Percentiles rank a stretch among this genome's conserved stretches.
These are phyloP conservation scores for Bombus polaris DNA, from an alignment of 1,140 invertebrate species.

Conservation along the genomic window DNA sequence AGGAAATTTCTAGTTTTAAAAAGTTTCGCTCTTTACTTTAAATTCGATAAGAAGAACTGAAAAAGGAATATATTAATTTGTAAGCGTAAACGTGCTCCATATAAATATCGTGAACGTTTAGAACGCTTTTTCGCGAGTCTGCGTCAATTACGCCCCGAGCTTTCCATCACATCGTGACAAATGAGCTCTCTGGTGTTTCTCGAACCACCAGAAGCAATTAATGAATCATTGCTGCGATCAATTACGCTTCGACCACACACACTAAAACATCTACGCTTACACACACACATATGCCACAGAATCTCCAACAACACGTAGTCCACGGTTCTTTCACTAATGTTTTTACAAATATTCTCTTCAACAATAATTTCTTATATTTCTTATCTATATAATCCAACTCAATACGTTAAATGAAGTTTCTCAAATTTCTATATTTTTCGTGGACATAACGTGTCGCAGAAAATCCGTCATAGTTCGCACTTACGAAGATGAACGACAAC, in stretches of 20 bases:
- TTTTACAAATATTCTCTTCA: not conserved
- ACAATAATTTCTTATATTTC: no score
- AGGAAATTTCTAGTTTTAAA: no score
- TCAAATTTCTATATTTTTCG: not conserved
- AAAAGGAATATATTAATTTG: no score
- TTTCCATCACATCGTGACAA: conserved; percentile 28
- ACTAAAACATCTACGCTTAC: conserved; percentile 59
- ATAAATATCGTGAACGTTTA: not conserved
- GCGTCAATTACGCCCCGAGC: conserved; percentile 24
- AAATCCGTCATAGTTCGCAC: conserved; percentile 14
- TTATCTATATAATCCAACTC: no score
- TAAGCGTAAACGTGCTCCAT: no score
- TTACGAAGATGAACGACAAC: conserved; percentile 45
- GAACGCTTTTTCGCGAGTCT: not conserved
- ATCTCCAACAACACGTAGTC: conserved; percentile 25
- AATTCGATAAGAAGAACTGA: no score
- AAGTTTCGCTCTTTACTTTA: no score
- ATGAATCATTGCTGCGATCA: conserved; percentile 43
- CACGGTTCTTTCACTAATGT: not conserved
- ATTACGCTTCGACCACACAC: conserved; percentile 55
- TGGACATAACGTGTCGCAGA: not conserved
- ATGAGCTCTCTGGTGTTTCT: conserved; percentile 8
- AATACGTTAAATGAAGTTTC: no score
- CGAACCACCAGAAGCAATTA: not conserved
- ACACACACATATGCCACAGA: conserved; percentile 55